Base-by-base conservation (phyloP, 2,113 vertebrate genomes). In the Glaucidium brasilianum region DNA sequence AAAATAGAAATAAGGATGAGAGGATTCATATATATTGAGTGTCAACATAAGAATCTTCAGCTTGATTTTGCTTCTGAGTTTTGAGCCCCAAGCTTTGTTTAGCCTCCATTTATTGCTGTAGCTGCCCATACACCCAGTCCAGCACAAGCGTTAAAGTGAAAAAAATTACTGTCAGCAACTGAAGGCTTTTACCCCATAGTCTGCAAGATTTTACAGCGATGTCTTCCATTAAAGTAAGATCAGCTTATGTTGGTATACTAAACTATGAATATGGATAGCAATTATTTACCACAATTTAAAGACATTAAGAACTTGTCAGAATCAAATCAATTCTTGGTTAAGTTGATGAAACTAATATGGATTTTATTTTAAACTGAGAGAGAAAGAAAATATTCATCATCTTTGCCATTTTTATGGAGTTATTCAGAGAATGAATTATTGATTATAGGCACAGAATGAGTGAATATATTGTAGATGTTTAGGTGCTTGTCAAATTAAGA, bases 281-380 rank as follows among this genome's bases (percentile, higher is more conserved):
- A 95, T 96, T 97, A 94, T 95, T 97, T 94, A 95, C 92, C 89
- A 90, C 72, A 80, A 88, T 95, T 94, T 96, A 91, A 84, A 97
- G 92, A 83, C 93, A 97, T 93, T 95, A 96, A 98, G 90, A 88
- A 95, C 66, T 86, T 95, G 74, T 96, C 88, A 95, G 95, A 97
- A 96, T 93, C 83, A 92, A 96, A 96, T 97, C 90, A 95, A 94
- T 76, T 91, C 47, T 91, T 96, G 81, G 92, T 97, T 97, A 97
- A 97, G 80, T 58, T 96, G 94, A 96, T 94, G 94, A 97, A 96
- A 96, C 71, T 94, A 80, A 93, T 95, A 95, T 91, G 55, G 95
- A 97, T 98, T 98, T 97, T 94, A 96, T 97, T 97, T 98, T 92
- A 95, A 96, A 97, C 84, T 41, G 55, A 64, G 56, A 71, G 45